Percentiles rank a stretch among this genome's conserved stretches.
phyloP scores from a whole-genome alignment of 2,113 vertebrate species.

The Notarius lentiginosus region DNA sequence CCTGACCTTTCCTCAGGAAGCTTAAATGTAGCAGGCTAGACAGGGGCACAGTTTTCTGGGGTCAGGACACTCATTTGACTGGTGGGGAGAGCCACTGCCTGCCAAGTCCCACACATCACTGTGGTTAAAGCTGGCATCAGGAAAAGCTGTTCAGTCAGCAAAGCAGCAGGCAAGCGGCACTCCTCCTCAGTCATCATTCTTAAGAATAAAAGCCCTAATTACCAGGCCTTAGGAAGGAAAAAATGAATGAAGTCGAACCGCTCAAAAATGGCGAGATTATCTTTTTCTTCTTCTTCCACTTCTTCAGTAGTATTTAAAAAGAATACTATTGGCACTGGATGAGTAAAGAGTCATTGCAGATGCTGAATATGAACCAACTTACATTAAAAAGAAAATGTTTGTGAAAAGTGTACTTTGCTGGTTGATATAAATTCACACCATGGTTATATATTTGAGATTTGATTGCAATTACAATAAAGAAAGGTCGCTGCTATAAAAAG shows the following conservation, averaged over 20 bases:
- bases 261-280: background rate
- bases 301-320: background rate
- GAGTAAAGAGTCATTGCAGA: background rate
- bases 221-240: constrained; percentile 1
- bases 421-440: background rate
- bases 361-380: background rate
- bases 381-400: background rate
- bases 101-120: constrained; percentile 41
- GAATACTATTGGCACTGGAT: background rate
- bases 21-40: background rate
- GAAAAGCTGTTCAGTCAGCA: constrained; percentile 41
- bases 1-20: background rate
- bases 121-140: constrained; percentile 1
- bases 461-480: background rate
- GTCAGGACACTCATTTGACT: constrained; percentile 52
- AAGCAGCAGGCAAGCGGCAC: background rate
- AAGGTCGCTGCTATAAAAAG: background rate
- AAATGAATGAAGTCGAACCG: background rate
- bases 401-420: background rate
- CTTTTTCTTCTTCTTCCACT: too few relatives aligned
- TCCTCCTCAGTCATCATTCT: constrained; percentile 10
- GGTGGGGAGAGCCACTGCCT: constrained; percentile 12
- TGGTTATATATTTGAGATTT: background rate
- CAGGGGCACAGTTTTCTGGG: background rate
- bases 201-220: constrained; percentile 29